A percentile compares a stretch with the other conserved stretches of the same genome.
Conservation (phyloP, 2,797 vertebrate genomes). For the Microctenopoma steveboyesi region DNA sequence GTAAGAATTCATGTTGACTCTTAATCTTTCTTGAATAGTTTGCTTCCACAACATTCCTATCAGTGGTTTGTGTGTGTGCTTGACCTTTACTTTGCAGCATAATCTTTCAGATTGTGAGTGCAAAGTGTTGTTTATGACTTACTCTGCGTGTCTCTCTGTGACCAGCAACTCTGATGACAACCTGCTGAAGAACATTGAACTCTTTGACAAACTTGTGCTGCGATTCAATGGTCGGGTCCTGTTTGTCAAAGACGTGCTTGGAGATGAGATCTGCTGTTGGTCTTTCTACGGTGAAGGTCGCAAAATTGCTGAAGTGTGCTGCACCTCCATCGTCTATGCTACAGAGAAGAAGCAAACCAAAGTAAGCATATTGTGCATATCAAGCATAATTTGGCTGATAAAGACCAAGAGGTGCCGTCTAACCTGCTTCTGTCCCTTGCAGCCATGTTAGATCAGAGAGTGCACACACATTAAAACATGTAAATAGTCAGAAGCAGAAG, state of each 20-base stretch:
- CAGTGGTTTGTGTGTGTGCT: background rate
- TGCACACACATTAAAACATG: too few species aligned
- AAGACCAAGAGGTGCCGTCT: too few species aligned
- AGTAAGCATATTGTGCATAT: slow-evolving; percentile 75
- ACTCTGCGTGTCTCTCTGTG: slow-evolving; percentile 10
- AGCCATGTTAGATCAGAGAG: too few species aligned
- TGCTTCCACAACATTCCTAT: background rate
- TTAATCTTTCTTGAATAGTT: background rate
- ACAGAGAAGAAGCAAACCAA: slow-evolving; percentile 99
- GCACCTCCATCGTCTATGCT: slow-evolving; percentile 98
- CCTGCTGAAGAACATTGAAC: slow-evolving; percentile 98
- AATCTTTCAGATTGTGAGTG: background rate
- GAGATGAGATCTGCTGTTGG: slow-evolving; percentile 99
- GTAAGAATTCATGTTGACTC: slow-evolving; percentile 74
- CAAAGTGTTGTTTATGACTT: background rate
- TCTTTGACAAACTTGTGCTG: slow-evolving; percentile 97
- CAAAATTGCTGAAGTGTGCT: slow-evolving; percentile 98
- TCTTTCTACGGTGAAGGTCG: slow-evolving; percentile 98
- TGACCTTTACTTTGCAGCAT: background rate
- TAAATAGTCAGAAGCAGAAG: too few species aligned
- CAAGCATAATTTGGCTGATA: too few species aligned
- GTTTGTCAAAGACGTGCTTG: slow-evolving; percentile 97
- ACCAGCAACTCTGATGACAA: slow-evolving; percentile 97
- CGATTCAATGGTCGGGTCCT: slow-evolving; percentile 96
- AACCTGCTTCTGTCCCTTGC: too few species aligned